These are phyloP conservation scores for Perca schrenkii DNA, from an alignment of 2,113 vertebrate genomes.

Conservation along the genomic window DNA sequence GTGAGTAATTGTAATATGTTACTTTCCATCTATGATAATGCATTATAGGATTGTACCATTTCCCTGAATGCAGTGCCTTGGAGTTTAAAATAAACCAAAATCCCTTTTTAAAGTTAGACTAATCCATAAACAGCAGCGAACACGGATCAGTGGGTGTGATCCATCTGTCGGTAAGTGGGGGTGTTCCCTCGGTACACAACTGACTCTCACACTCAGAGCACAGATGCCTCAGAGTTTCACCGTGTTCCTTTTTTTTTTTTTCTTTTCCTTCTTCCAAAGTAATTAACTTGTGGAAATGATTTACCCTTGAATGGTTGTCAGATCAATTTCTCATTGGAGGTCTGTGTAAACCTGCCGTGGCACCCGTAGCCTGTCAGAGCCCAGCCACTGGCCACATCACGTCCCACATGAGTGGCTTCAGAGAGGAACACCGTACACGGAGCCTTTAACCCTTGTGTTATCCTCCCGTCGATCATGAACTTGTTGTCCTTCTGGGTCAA, in stretches of 20 bases:
- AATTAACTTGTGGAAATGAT: slow-evolving; percentile 83
- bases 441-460: slow-evolving; percentile 19
- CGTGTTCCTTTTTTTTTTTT: slow-evolving; percentile 31
- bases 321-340: slow-evolving; percentile 82
- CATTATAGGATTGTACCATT: not conserved
- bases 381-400: slow-evolving; percentile 64
- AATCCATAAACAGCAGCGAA: slow-evolving; percentile 23
- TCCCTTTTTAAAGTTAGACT: not conserved
- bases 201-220: slow-evolving; percentile 48
- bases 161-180: slow-evolving; percentile 37
- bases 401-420: slow-evolving; percentile 56
- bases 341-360: slow-evolving; percentile 75
- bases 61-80: not conserved
- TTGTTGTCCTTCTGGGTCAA: too few species aligned
- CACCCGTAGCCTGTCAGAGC: slow-evolving; percentile 69
- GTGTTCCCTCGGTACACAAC: slow-evolving; percentile 42
- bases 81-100: too few species aligned
- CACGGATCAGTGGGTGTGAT: slow-evolving; percentile 29
- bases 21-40: too few species aligned
- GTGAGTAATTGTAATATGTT: too few species aligned
- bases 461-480: too few species aligned
- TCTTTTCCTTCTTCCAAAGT: slow-evolving; percentile 50
- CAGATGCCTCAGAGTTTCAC: slow-evolving; percentile 57
- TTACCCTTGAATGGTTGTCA: slow-evolving; percentile 82
- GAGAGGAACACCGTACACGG: slow-evolving; percentile 34